Evolutionary conservation across 2,113 vertebrate genomes (phyloP), one percentile per base, ranked within the genome.

Genomic region (Mormyrus lacerda): DNA sequence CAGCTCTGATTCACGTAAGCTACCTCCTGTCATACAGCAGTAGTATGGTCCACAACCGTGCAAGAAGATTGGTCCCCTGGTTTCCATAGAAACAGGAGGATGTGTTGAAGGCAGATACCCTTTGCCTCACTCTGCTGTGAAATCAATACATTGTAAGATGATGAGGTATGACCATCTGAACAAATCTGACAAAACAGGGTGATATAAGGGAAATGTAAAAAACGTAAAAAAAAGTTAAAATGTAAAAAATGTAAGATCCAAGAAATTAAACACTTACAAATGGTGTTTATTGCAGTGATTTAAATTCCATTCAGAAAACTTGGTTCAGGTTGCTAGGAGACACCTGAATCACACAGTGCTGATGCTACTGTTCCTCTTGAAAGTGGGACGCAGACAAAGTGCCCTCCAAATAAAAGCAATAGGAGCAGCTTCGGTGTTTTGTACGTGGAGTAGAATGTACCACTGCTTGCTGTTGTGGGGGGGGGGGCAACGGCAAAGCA

Each of bases 21-120:
- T 93, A 92, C 95, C 94, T 95, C 93, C 92, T 83, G 87, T 92
- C 91, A 90, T 88, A 91, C 88, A 89, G 58, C 47, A 88, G 92
- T 96, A 95, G 96, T 96, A 94, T 93, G 24, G 94, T 93, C 95
- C 93, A 92, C 90, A 91, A 89, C 89, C 55, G 86, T 89, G 91
- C 91, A 91, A 89, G 91, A 87, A 2, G 90, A 96, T 96, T 96
- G 95, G 96, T 92, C 94, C 92, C 90, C 92, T 93, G 94, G 95
- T 96, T 92, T 95, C 95, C 95, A 96, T 96, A 91, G 96, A 96
- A 96, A 96, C 95, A 95, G 93, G 94, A 96, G 94, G 95, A 95
- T 95, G 95, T 95, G 94, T 95, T 94, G 94, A 94, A 93, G 93
- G 93, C 94, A 95, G 92, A 91, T 93, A 93, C 92, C 92, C 44